These are phyloP conservation scores for Bombyx huttoni DNA, from an alignment of 2,888 invertebrate genomes.

Conservation along the genomic window DNA sequence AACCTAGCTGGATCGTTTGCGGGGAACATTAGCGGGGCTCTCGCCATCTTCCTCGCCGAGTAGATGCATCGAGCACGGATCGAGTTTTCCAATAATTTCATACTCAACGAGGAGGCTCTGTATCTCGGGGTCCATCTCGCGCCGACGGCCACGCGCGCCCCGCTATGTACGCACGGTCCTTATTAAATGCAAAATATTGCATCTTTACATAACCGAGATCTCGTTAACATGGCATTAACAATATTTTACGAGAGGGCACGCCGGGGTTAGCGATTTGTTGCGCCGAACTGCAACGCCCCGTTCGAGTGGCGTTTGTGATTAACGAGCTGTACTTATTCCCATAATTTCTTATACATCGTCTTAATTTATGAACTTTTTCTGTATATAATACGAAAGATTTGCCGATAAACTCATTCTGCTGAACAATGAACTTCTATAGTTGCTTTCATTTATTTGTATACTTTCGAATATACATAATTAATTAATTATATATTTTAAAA, in stretches of 20 bases:
- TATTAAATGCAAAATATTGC: conserved; percentile 68
- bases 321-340: not conserved
- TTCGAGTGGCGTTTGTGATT: not conserved
- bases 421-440: no score
- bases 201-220: conserved; percentile 54
- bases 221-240: conserved; percentile 60
- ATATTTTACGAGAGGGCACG: conserved; percentile 46
- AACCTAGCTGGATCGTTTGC: conserved; percentile 54
- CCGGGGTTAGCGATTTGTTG: conserved; percentile 26
- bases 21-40: conserved; percentile 40
- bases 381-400: no score
- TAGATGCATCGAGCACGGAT: conserved; percentile 66
- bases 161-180: conserved; percentile 39
- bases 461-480: no score
- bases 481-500: no score
- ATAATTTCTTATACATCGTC: not conserved
- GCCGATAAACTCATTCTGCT: no score
- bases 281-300: not conserved
- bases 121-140: conserved; percentile 51
- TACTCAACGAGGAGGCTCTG: conserved; percentile 40
- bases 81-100: conserved; percentile 67
- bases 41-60: conserved; percentile 23
- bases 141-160: conserved; percentile 51
- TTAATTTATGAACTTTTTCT: not conserved
- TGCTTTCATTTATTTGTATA: no score